Base-by-base conservation (phyloP, 2,888 invertebrate genomes). In the Drosophila aldrichi region DNA sequence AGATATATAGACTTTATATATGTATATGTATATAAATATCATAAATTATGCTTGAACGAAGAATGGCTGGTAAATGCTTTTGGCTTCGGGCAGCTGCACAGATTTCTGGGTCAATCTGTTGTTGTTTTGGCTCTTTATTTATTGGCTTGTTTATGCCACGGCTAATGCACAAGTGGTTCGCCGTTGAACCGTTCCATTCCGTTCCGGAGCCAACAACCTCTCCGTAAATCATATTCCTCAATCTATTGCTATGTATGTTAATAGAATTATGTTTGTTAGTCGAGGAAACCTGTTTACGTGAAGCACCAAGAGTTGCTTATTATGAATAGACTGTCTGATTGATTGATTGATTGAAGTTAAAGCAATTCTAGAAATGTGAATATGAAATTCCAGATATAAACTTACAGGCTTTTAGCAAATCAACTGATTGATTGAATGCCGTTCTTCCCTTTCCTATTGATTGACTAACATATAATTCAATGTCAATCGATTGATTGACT, bases 81-180 rank as follows among this genome's bases (percentile, higher is more conserved):
- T 67, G 58, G 46, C 48, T 36, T n/a, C 64, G 40, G 69, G 64
- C 76, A 76, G 75, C 79, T 79, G 79, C 75, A 60, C 18, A 61
- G 74, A 69, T 76, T 79, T 76, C 70, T 76, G 76, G 76, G 76
- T 79, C 79, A 79, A 43, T 49, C 40, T 72, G 58, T 72, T 72
- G 73, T 44, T 49, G 67, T 73, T 67, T 73, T 59, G 62, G 74
- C 18, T 29, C 43, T 22, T 36, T 41, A 70, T 48, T 22, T 67
- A 43, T 67, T 51, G 29, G 25, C 32, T 29, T 54, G 44, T 43
- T 43, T 52, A 63, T 51, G 36, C 29, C 22, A 9, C 22, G 54
- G 20, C 48, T 29, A 43, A 49, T 20, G 49, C 49, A 63, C 51
- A 65, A 44, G 41, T 64, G 49, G 43, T 51, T 64, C 34, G n/a